These are phyloP conservation scores for Trachelus tabidus DNA, from an alignment of 2,888 invertebrate species.

Conservation along the genomic window DNA sequence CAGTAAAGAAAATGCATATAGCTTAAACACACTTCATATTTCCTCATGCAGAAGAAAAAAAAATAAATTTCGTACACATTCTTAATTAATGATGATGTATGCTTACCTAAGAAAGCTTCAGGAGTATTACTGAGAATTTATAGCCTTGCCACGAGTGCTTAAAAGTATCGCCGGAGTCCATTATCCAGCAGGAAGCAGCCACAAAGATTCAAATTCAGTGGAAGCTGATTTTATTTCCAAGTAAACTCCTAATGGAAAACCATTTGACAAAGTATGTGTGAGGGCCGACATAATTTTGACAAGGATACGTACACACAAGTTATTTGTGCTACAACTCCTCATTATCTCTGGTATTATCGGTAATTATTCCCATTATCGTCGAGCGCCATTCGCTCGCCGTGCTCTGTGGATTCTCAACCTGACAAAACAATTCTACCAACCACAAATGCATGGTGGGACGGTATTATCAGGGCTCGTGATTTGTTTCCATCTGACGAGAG, in stretches of 20 bases:
- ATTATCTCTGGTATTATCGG: not conserved
- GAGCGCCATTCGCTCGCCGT: not conserved
- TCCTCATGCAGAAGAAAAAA: not conserved
- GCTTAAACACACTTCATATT: not conserved
- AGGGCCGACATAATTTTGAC: not conserved
- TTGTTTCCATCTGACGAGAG: not conserved
- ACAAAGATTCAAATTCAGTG: not conserved
- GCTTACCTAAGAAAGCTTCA: not conserved
- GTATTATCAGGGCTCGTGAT: not conserved
- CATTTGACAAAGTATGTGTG: not conserved
- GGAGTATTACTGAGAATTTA: not conserved
- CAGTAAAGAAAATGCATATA: not conserved
- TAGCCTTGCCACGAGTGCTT: not conserved
- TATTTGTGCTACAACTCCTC: not conserved
- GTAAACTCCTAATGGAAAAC: not conserved
- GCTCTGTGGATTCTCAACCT: not conserved
- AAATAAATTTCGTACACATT: not conserved
- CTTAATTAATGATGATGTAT: not conserved
- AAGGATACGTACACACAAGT: not conserved
- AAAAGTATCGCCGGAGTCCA: not conserved
- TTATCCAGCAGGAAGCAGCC: not conserved
- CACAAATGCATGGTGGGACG: not conserved
- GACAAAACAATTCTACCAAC: not conserved
- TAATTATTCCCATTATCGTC: not conserved
- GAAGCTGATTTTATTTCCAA: not conserved